These are phyloP conservation scores for Alloplasta piceator DNA, from an alignment of 2,888 invertebrate species.

Conservation along the genomic window DNA sequence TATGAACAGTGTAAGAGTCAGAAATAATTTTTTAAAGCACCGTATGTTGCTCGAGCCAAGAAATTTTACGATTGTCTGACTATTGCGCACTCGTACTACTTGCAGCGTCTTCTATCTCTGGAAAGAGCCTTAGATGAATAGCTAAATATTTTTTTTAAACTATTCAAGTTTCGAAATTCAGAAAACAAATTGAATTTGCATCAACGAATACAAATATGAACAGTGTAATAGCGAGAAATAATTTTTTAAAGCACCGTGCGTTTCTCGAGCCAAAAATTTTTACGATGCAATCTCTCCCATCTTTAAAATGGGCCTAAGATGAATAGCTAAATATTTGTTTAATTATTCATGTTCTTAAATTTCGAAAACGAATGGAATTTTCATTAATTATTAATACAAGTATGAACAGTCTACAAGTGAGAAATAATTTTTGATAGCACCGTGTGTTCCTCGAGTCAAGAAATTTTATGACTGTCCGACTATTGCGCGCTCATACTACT, in stretches of 20 bases:
- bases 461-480: constrained; percentile 7
- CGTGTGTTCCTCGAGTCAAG: neutral
- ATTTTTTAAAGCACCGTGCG: neutral
- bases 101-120: neutral
- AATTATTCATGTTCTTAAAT: neutral
- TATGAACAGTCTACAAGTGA: neutral
- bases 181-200: too few species aligned
- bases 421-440: neutral
- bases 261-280: neutral
- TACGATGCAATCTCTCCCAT: neutral
- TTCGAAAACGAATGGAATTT: too few species aligned
- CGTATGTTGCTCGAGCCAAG: neutral
- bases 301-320: too few species aligned
- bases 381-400: too few species aligned
- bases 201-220: neutral
- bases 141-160: too few species aligned
- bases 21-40: neutral
- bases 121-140: too few species aligned
- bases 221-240: neutral
- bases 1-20: too few species aligned
- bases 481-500: neutral
- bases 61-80: constrained; percentile 16
- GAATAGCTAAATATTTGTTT: too few species aligned
- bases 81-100: constrained; percentile 14
- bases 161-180: too few species aligned